Evolutionary conservation across 2,797 vertebrate species (phyloP), one percentile per base, ranked within the genome.

Genomic region (Tragopan temminckii): DNA sequence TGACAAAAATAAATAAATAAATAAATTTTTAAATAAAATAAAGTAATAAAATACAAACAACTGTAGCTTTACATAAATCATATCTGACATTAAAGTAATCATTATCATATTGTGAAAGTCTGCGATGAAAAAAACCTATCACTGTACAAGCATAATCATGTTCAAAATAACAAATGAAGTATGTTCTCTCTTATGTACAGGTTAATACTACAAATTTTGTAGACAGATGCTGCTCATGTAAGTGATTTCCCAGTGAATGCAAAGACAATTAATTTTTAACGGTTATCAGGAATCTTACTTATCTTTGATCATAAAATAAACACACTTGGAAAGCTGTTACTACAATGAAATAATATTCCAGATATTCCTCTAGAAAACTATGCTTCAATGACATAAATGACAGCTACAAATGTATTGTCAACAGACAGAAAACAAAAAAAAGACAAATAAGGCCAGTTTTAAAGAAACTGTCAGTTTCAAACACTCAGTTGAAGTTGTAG

Each of bases 11-110:
- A 94, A 53, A 31, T 53, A 50, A 27, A 27, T 14, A 4, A 53
- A 31, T 53, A 10, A 29, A 11, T 29, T 52, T 10, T 17, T 17
- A n/a, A 55, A 55, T 55, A 29, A 52, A 87, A 96, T 77, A 11
- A 93, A 94, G 38, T 74, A 80, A 77, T 50, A 80, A 50, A 5
- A 6, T 15, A 62, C 20, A 93, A 71, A 79, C 58, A 75, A 94
- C 25, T 95, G 82, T 38, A 92, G 76, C 36, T 96, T 97, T 90
- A 23, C 42, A 92, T 81, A 92, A 94, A 93, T 86, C 42, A 94
- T 59, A 59, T 74, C 88, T 95, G 89, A 63, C 80, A 29, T 63
- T 80, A 75, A 91, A 68, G n/a, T 82, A 92, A 89, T 83, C 63
- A 62, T 36, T 80, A 86, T 84, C 93, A 85, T 89, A 91, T 53